Evolutionary conservation across 2,113 vertebrate genomes (phyloP).

Genomic region (Microcebus lehilahytsara): DNA sequence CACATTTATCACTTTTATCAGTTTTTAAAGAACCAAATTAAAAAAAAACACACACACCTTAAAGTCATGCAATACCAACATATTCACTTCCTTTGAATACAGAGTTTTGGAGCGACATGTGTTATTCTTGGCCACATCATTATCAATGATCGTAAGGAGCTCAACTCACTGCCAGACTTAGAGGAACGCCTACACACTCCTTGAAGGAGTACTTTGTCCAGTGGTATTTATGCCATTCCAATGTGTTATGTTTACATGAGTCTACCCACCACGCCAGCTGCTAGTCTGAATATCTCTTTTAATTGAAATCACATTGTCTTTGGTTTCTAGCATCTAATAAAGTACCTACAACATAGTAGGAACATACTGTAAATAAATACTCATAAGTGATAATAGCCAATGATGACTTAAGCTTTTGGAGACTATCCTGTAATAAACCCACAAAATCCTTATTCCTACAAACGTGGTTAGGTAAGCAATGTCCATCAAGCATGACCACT

Average conservation of each 20-base stretch:
- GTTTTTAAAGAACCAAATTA: neutral
- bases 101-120: neutral
- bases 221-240: neutral
- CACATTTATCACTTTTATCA: neutral
- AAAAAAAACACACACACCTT: neutral
- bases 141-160: neutral
- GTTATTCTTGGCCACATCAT: neutral
- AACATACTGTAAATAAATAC: neutral
- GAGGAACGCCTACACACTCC: neutral
- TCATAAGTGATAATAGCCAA: neutral
- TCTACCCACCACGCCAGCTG: neutral
- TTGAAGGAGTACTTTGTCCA: neutral
- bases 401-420: neutral
- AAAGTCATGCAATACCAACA: neutral
- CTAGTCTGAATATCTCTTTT: neutral
- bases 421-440: neutral
- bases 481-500: neutral
- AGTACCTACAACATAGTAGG: neutral
- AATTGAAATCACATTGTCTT: neutral
- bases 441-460: slow-evolving; percentile 29
- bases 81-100: neutral
- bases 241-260: neutral
- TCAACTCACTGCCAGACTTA: neutral
- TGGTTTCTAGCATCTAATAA: neutral
- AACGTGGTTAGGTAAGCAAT: neutral